Conservation (phyloP, 2,113 vertebrate species). For the Cinclus mexicanus region DNA sequence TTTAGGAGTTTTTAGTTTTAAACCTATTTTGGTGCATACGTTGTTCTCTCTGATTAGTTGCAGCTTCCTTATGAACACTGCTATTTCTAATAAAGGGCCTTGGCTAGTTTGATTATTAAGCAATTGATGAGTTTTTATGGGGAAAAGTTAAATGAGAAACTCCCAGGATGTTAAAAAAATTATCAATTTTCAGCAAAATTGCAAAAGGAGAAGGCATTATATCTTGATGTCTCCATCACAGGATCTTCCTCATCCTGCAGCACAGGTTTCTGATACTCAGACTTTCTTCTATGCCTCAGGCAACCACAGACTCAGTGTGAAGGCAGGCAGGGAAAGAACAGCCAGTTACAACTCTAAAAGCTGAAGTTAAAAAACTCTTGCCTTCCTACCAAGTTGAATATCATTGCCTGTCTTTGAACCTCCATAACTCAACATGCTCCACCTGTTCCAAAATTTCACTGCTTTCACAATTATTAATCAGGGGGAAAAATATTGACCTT, state of each 20-base stretch:
- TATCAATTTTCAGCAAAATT: background rate
- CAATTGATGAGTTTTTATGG: background rate
- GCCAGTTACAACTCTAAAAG: background rate
- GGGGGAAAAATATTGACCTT: fast-evolving
- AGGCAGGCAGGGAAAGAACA: background rate
- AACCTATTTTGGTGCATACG: background rate
- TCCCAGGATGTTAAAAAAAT: background rate
- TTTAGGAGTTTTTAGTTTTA: background rate
- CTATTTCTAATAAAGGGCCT: background rate
- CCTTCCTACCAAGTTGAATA: background rate
- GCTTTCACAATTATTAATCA: background rate
- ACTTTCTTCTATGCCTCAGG: background rate
- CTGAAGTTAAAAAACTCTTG: background rate
- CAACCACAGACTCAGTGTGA: background rate
- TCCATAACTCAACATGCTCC: background rate
- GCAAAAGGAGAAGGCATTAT: background rate
- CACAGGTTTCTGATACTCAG: background rate
- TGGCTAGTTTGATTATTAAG: background rate
- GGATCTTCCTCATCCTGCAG: background rate
- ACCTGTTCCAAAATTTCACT: background rate
- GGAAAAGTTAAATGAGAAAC: background rate
- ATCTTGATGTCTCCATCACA: background rate
- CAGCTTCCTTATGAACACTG: background rate
- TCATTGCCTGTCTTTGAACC: background rate
- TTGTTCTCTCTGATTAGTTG: background rate